These are phyloP conservation scores for Drosophila littoralis DNA, from an alignment of 1,140 invertebrate species.

Conservation along the genomic window DNA sequence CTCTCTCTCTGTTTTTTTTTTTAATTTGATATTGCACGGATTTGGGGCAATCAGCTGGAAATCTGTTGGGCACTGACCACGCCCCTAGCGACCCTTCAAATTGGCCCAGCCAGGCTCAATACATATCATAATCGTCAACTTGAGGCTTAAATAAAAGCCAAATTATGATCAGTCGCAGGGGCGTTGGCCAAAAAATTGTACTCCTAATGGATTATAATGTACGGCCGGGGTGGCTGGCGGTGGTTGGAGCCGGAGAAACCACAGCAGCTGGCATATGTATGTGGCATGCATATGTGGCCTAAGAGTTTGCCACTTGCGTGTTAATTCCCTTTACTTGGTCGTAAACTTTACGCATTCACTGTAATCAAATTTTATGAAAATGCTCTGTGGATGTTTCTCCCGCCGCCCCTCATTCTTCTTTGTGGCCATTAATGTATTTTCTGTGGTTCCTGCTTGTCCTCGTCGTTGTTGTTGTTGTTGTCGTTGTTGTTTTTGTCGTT, in stretches of 20 bases:
- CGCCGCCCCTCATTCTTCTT: not conserved
- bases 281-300: conserved; percentile 28
- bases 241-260: conserved; percentile 26
- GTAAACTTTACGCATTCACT: conserved; percentile 77
- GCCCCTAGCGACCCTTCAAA: not conserved
- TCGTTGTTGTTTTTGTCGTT: conserved; percentile 30
- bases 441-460: conserved; percentile 36
- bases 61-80: not conserved
- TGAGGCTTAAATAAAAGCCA: conserved; percentile 31
- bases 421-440: conserved; percentile 48
- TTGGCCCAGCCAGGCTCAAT: not conserved
- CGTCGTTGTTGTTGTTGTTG: conserved; percentile 20
- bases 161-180: conserved; percentile 45
- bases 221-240: not conserved
- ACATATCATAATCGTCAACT: conserved; percentile 53
- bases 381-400: conserved; percentile 43
- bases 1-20: not conserved
- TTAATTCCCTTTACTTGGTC: conserved; percentile 73
- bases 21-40: conserved; percentile 24
- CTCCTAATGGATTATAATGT: conserved; percentile 54
- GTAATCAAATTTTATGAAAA: conserved; percentile 78
- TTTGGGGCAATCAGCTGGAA: conserved; percentile 15
- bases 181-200: conserved; percentile 40
- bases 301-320: conserved; percentile 53
- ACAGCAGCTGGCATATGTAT: conserved; percentile 34